Evolutionary conservation across 2,888 invertebrate species (phyloP).

Genomic region (Sphaerophoria rueppellii): DNA sequence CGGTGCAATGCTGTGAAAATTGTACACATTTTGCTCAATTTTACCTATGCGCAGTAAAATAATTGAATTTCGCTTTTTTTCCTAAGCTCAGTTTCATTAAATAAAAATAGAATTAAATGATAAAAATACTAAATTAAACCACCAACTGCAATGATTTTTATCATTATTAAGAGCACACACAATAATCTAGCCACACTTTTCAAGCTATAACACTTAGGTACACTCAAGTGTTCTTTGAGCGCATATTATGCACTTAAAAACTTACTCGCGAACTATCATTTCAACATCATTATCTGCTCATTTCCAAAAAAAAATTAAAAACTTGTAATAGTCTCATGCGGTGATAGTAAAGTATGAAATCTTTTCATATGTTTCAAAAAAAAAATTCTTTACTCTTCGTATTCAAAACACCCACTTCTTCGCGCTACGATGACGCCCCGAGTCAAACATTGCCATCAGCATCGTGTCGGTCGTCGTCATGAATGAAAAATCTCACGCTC

Average conservation of each 20-base stretch:
- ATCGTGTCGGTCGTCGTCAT: neutral
- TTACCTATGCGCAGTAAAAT: neutral
- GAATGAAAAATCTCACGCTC: constrained; percentile 12
- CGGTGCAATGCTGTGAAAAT: too few relatives aligned
- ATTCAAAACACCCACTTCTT: constrained; percentile 51
- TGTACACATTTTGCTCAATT: neutral
- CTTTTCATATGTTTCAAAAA: constrained; percentile 52
- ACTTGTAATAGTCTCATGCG: neutral
- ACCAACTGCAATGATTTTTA: constrained; percentile 29
- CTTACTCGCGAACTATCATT: constrained; percentile 51
- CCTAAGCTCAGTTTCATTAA: neutral
- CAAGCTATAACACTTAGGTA: constrained; percentile 55
- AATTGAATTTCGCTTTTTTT: constrained; percentile 12
- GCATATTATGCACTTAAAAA: constrained; percentile 69
- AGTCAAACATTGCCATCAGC: neutral
- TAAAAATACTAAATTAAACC: neutral
- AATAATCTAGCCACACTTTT: constrained; percentile 63
- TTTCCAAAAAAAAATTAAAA: constrained; percentile 37
- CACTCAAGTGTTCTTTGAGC: constrained; percentile 50
- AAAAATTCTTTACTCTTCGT: constrained; percentile 15
- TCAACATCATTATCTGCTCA: constrained; percentile 63
- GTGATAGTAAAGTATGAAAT: constrained; percentile 25
- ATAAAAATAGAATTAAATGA: neutral
- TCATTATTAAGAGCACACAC: constrained; percentile 46
- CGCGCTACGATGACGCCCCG: constrained; percentile 25